Conservation (phyloP, 2,888 invertebrate species). For the Gastrophysa polygoni region DNA sequence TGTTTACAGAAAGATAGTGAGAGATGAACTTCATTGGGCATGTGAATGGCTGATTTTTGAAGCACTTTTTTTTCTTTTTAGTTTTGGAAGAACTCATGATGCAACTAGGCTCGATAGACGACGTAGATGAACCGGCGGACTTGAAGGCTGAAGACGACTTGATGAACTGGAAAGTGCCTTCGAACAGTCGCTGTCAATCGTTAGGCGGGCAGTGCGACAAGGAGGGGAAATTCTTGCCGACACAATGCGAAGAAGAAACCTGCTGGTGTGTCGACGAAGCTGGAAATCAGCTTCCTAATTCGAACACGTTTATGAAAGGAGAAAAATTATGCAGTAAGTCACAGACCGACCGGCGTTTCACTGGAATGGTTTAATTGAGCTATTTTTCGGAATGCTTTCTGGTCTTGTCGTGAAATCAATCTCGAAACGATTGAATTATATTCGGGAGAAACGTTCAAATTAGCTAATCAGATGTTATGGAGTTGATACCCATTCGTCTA, state of each 20-base stretch:
- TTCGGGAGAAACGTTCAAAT: no score
- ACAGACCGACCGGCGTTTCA: no score
- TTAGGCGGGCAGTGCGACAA: constrained; percentile 66
- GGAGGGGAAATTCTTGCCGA: constrained; percentile 74
- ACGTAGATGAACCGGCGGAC: constrained; percentile 60
- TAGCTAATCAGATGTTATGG: no score
- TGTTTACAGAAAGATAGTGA: no score
- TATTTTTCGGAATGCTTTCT: no score
- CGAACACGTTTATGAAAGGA: constrained; percentile 66
- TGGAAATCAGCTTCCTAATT: constrained; percentile 70
- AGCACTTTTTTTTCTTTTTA: constrained; percentile 41
- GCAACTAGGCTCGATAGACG: constrained; percentile 65
- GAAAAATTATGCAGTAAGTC: constrained; percentile 64
- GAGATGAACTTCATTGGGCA: no score
- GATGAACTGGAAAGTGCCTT: constrained; percentile 46
- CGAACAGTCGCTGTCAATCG: constrained; percentile 58
- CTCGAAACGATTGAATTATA: no score
- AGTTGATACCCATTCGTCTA: no score
- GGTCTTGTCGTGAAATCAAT: no score
- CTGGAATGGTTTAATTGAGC: no score
- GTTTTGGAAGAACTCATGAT: constrained; percentile 74
- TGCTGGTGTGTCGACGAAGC: constrained; percentile 92
- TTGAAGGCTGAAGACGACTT: constrained; percentile 37
- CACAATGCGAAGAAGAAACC: constrained; percentile 72
- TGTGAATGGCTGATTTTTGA: constrained; percentile 1